These are phyloP conservation scores for Orchesella cincta DNA, from an alignment of 1,140 invertebrate species.

Conservation along the genomic window DNA sequence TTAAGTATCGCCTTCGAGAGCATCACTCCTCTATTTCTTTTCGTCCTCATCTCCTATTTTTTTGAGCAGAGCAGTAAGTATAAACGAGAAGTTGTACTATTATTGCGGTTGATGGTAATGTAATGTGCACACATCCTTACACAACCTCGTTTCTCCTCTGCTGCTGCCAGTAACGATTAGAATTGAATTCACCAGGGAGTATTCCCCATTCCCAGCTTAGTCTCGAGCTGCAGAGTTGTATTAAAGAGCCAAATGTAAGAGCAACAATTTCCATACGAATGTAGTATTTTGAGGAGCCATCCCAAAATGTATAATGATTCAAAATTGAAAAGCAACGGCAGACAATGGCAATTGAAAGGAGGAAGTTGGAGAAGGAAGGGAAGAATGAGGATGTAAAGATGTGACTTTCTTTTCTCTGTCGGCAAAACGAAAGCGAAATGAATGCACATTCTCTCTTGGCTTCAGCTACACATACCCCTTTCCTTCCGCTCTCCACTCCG, in stretches of 20 bases:
- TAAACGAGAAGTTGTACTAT: too few species aligned
- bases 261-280: slow-evolving; percentile 26
- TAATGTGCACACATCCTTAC: too few species aligned
- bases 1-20: too few species aligned
- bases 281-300: neutral
- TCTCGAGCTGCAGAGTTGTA: neutral
- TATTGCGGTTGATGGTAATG: too few species aligned
- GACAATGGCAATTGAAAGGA: slow-evolving; percentile 5
- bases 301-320: slow-evolving; percentile 10
- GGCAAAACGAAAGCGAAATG: neutral
- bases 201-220: neutral
- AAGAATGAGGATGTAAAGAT: slow-evolving; percentile 12
- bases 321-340: slow-evolving; percentile 21
- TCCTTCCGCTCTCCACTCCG: neutral
- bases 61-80: too few species aligned
- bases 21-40: too few species aligned
- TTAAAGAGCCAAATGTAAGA: neutral
- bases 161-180: neutral
- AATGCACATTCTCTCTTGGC: neutral
- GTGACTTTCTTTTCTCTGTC: neutral
- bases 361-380: slow-evolving; percentile 12
- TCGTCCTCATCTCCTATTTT: too few species aligned
- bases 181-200: slow-evolving; percentile 11
- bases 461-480: neutral
- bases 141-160: too few species aligned